phyloP scores from a whole-genome alignment of 2,888 invertebrate species.

The Parnassius smintheus region DNA sequence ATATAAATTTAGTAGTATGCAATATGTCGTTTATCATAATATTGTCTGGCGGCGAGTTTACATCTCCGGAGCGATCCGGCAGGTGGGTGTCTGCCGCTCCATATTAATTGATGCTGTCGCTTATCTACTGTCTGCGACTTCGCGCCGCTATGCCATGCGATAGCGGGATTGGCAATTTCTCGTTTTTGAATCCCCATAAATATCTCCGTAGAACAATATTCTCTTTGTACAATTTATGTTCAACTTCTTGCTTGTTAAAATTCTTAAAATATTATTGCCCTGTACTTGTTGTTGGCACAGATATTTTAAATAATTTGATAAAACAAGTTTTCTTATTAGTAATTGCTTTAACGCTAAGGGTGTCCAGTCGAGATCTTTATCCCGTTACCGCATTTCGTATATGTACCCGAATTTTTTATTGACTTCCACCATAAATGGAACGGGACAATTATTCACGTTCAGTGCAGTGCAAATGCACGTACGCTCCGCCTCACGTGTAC shows the following conservation, averaged over 20 bases:
- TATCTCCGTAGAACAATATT: not conserved
- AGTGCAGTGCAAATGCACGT: conserved; percentile 38
- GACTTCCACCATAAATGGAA: conserved; percentile 33
- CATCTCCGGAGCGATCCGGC: conserved; percentile 48
- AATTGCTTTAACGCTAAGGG: conserved; percentile 21
- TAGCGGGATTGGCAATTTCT: conserved; percentile 43
- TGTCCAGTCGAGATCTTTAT: conserved; percentile 13
- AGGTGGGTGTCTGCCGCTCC: conserved; percentile 57
- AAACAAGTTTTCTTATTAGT: conserved; percentile 23
- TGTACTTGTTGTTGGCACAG: not conserved
- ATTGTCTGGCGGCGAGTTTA: conserved; percentile 59
- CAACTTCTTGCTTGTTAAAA: conserved; percentile 23
- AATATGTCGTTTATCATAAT: conserved; percentile 68
- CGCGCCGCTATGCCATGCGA: conserved; percentile 32
- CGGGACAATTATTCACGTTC: conserved; percentile 36
- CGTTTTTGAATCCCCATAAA: conserved; percentile 31
- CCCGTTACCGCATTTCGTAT: conserved; percentile 30
- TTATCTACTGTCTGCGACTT: conserved; percentile 36
- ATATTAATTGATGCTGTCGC: conserved; percentile 65
- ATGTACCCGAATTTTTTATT: conserved; percentile 13
- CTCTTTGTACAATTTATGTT: not conserved
- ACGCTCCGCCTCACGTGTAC: conserved; percentile 37
- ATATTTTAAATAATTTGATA: conserved; percentile 16
- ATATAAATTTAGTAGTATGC: conserved; percentile 52
- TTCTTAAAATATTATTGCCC: not conserved